Evolutionary conservation across 2,888 invertebrate genomes (phyloP), one percentile per base, ranked within the genome.

Genomic region (Sarcophaga carnaria): DNA sequence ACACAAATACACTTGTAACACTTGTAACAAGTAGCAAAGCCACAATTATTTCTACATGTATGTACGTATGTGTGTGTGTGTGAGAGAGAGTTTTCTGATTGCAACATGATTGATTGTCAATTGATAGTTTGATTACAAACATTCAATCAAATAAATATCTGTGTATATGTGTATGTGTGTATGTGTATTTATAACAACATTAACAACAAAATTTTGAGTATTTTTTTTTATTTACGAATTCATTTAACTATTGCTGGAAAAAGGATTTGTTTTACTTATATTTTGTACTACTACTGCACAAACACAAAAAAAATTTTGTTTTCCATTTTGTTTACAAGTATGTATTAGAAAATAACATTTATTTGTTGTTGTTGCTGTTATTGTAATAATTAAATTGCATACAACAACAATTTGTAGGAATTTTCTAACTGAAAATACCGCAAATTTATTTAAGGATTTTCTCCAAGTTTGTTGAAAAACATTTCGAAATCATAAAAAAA

Each of bases 71-170:
- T 4, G 14, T 62, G n/a, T 74, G 22, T 63, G 45, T 63, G 37
- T 3, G 27, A 54, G 27, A 54, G 27, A 20, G 54, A 20, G 47
- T 76, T 66, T 80, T 76, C 6, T 83, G 86, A 75, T 76, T 80
- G 54, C 72, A 78, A 80, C 63, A 75, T 80, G 75, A 83, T 83
- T 83, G 83, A 83, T 79, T 79, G 64, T 75, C 70, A 79, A 79
- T 83, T 63, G 75, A 83, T 79, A 79, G 79, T 79, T 75, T 79
- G 37, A 75, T 70, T 54, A 75, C 69, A 69, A 80, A 64, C 75
- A 83, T 70, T 79, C 25, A 75, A 75, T 70, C 74, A 83, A 63
- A 69, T 79, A 70, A 69, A 79, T 79, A 75, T 12, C 2, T 54
- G 3, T 14, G 12, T 8, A 2, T 37, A 2, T 10, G 37, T 37